Evolutionary conservation across 2,888 invertebrate species (phyloP).

Genomic region (Sminthurides aquaticus): DNA sequence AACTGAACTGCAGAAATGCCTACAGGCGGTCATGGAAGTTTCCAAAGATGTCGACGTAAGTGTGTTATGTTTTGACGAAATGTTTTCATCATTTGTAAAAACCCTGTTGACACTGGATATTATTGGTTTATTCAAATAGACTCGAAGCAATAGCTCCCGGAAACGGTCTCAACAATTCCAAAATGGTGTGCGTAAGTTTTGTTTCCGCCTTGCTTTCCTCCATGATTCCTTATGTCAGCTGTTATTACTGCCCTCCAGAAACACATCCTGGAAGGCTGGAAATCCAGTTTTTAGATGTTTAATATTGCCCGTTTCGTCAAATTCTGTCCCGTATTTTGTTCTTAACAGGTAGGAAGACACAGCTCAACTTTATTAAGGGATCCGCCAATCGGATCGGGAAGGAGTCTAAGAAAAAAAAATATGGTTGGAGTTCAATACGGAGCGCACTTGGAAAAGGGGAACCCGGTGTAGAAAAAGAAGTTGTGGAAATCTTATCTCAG

Average conservation of each 20-base stretch:
- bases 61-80: not conserved
- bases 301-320: not conserved
- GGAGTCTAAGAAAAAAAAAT: not conserved
- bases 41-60: too few relatives aligned
- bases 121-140: not conserved
- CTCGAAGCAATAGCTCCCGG: slow-evolving; percentile 2
- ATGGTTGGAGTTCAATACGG: not conserved
- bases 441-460: not conserved
- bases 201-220: not conserved
- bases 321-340: not conserved
- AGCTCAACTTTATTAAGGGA: not conserved
- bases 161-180: slow-evolving; percentile 25
- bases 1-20: not conserved
- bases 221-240: too few relatives aligned
- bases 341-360: not conserved
- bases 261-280: too few relatives aligned
- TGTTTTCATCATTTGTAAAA: not conserved
- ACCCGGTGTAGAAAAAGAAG: too few relatives aligned
- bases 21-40: not conserved
- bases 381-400: not conserved
- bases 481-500: too few relatives aligned
- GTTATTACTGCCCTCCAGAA: not conserved
- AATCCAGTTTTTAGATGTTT: not conserved
- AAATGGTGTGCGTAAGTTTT: slow-evolving; percentile 35
- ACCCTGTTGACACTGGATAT: not conserved